These are phyloP conservation scores for Gephyroberyx darwinii DNA, from an alignment of 2,797 vertebrate species.

Conservation along the genomic window DNA sequence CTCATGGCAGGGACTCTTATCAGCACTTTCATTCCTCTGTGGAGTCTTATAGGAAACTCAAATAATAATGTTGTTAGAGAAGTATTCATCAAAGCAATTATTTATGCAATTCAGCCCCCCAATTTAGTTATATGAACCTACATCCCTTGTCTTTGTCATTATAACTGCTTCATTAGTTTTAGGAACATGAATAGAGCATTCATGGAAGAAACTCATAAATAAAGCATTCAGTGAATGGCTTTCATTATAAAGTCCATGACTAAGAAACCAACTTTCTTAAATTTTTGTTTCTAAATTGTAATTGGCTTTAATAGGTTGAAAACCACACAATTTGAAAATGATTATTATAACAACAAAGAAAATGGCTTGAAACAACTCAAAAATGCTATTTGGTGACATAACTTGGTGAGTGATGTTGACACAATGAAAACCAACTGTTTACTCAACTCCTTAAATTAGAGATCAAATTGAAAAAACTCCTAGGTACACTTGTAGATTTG, in stretches of 20 bases:
- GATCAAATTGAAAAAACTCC: slow-evolving; percentile 43
- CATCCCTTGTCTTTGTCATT: slow-evolving; percentile 62
- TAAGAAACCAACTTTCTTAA: slow-evolving; percentile 17
- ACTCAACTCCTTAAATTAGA: slow-evolving; percentile 65
- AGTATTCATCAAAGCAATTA: slow-evolving; percentile 51
- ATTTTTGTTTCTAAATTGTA: slow-evolving; percentile 60
- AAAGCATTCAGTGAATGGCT: slow-evolving; percentile 31
- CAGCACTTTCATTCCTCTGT: slow-evolving; percentile 29
- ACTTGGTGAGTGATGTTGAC: slow-evolving; percentile 65
- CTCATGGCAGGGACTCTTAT: slow-evolving; percentile 3
- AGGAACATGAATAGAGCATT: slow-evolving; percentile 53
- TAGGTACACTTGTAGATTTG: slow-evolving; percentile 55
- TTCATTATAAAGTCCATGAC: not conserved
- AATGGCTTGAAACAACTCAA: slow-evolving; percentile 47
- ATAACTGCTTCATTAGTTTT: slow-evolving; percentile 57
- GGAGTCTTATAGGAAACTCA: slow-evolving; percentile 35
- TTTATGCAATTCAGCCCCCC: slow-evolving; percentile 60
- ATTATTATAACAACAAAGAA: slow-evolving; percentile 63
- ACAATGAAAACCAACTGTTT: slow-evolving; percentile 67
- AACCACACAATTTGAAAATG: slow-evolving; percentile 57
- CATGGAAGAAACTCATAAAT: slow-evolving; percentile 48
- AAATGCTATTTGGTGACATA: slow-evolving; percentile 64
- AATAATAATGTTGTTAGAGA: slow-evolving; percentile 27
- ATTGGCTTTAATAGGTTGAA: slow-evolving; percentile 59
- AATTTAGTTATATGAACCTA: slow-evolving; percentile 65